These are phyloP conservation scores for Himalopsyche tibetana DNA, from an alignment of 2,888 invertebrate species.

Conservation along the genomic window DNA sequence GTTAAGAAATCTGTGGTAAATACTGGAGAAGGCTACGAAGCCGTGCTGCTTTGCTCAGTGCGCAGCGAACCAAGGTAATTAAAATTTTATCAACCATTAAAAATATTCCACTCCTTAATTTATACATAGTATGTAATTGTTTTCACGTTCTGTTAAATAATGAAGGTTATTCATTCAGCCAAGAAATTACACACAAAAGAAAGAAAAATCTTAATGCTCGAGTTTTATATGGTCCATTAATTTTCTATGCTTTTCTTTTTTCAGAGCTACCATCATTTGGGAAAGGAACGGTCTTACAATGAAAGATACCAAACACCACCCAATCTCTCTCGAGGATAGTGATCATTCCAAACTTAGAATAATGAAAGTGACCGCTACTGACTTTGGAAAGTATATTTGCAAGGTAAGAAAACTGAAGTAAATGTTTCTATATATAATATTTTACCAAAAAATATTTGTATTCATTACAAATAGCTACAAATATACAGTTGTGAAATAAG, in stretches of 20 bases:
- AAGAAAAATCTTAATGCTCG: too few species aligned
- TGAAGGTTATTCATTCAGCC: too few species aligned
- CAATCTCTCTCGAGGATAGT: constrained; percentile 66
- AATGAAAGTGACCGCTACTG: constrained; percentile 67
- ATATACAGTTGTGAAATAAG: neutral
- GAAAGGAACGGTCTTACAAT: constrained; percentile 67
- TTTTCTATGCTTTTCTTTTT: neutral
- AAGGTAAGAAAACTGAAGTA: constrained; percentile 53
- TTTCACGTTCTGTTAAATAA: too few species aligned
- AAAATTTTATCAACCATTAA: neutral
- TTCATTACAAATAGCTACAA: neutral
- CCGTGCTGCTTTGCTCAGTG: constrained; percentile 72
- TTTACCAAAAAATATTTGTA: neutral
- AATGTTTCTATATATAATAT: too few species aligned
- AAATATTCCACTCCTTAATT: too few species aligned
- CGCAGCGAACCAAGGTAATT: constrained; percentile 70
- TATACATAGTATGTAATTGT: too few species aligned
- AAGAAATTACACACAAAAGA: too few species aligned
- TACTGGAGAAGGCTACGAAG: constrained; percentile 70
- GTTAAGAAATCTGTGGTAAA: constrained; percentile 71
- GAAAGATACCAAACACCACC: constrained; percentile 67
- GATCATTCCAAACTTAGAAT: constrained; percentile 68
- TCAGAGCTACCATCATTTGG: constrained; percentile 69
- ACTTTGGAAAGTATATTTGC: constrained; percentile 73
- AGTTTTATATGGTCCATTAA: too few species aligned